phyloP scores from a whole-genome alignment of 2,797 vertebrate genomes.

The Telmatherina bonti region DNA sequence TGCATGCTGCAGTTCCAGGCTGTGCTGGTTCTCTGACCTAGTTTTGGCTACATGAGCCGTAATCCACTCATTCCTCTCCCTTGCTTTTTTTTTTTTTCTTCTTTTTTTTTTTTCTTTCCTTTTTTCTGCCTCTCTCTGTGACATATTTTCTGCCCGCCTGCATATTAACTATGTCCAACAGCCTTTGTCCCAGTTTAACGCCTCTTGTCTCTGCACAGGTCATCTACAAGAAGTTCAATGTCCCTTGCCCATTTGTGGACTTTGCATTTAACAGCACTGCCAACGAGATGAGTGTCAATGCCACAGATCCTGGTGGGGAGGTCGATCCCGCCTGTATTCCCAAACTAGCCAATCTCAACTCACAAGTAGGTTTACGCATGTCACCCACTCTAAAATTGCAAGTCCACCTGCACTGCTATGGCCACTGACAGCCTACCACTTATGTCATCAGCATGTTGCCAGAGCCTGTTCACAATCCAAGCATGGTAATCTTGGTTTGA shows the following conservation, averaged over 20 bases:
- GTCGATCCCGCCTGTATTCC: slow-evolving; percentile 81
- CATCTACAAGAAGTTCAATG: slow-evolving; percentile 97
- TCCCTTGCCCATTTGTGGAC: slow-evolving; percentile 87
- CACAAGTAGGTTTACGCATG: slow-evolving; percentile 85
- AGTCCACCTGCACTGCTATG: slow-evolving; percentile 48
- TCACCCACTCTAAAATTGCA: slow-evolving; percentile 23
- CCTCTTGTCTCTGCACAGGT: slow-evolving; percentile 83
- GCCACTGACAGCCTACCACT: slow-evolving; percentile 50
- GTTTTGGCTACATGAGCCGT: slow-evolving; percentile 68
- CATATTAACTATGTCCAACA: slow-evolving; percentile 23
- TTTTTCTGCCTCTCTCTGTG: slow-evolving; percentile 34
- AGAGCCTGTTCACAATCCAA: slow-evolving; percentile 47
- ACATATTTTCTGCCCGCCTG: slow-evolving; percentile 34
- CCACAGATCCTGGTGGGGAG: slow-evolving; percentile 74
- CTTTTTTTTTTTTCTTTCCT: slow-evolving; percentile 14
- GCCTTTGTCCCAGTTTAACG: slow-evolving; percentile 27
- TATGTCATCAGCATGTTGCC: slow-evolving; percentile 68
- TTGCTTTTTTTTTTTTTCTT: slow-evolving; percentile 23
- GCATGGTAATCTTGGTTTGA: slow-evolving; percentile 65
- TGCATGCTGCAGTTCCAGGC: slow-evolving; percentile 77
- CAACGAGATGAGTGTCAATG: slow-evolving; percentile 72
- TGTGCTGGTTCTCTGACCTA: slow-evolving; percentile 76
- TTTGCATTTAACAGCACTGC: slow-evolving; percentile 58
- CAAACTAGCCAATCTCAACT: slow-evolving; percentile 93
- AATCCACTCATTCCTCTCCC: slow-evolving; percentile 61